A percentile compares a stretch with the other conserved stretches of the same genome.
Conservation (phyloP, 1,140 invertebrate genomes). For the Eufriesea mexicana region DNA sequence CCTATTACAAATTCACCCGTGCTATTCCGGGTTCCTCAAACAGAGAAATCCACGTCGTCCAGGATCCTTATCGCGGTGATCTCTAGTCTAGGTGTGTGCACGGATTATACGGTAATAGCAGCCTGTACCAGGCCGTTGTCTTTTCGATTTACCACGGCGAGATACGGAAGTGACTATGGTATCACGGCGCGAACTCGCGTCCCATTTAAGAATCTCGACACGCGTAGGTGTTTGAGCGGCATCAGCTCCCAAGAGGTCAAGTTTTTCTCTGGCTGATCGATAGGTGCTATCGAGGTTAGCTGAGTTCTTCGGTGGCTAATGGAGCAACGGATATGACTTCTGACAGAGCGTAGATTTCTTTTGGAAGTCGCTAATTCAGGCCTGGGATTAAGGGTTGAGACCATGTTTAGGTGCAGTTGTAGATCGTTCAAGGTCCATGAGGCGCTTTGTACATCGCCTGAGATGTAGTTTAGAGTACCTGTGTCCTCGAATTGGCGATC, state of each 20-base stretch:
- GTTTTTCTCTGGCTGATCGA: conserved; percentile 53
- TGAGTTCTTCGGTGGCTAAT: conserved; percentile 13
- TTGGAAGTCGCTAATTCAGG: conserved; percentile 51
- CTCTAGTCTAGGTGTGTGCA: conserved; percentile 32
- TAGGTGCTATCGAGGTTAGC: conserved; percentile 34
- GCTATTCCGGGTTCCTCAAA: background rate
- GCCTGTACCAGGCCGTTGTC: conserved; percentile 35
- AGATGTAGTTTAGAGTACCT: background rate
- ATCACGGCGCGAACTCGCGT: conserved; percentile 43
- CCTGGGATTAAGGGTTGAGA: background rate
- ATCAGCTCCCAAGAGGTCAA: conserved; percentile 42
- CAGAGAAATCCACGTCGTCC: background rate
- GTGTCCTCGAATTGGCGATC: too few relatives aligned
- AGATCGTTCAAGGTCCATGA: conserved; percentile 34
- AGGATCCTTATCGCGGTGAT: conserved; percentile 15
- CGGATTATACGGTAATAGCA: conserved; percentile 45
- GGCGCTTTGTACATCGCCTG: background rate
- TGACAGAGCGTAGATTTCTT: conserved; percentile 47
- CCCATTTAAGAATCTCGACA: conserved; percentile 43
- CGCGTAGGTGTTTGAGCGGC: conserved; percentile 53
- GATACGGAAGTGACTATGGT: conserved; percentile 54
- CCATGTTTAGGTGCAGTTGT: conserved; percentile 10
- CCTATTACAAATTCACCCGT: background rate
- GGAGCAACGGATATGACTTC: conserved; percentile 33
- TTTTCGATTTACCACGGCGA: conserved; percentile 45